A percentile compares a stretch with the other conserved stretches of the same genome.
phyloP scores from a whole-genome alignment of 2,797 vertebrate species.

The Buceros bicornis region DNA sequence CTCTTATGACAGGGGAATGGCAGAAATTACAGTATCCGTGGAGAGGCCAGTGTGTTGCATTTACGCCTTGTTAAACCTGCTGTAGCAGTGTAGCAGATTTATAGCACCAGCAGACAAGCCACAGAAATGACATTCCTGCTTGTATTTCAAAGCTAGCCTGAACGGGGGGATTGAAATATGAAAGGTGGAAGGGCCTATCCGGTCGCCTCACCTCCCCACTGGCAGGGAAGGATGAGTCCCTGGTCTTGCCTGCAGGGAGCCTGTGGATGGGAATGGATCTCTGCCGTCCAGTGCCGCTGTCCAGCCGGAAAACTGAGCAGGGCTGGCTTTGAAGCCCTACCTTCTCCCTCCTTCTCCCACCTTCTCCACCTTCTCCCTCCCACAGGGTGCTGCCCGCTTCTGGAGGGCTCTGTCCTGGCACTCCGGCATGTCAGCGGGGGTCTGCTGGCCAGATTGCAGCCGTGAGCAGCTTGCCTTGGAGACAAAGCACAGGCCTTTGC shows the following conservation, averaged over 20 bases:
- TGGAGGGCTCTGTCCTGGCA: not conserved
- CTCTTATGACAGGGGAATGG: slow-evolving; percentile 22
- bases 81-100: not conserved
- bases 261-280: not conserved
- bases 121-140: not conserved
- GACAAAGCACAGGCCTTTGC: slow-evolving; percentile 37
- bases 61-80: slow-evolving; percentile 34
- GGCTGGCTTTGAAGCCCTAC: not conserved
- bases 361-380: not conserved
- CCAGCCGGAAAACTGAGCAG: not conserved
- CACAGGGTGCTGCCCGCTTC: not conserved
- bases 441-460: slow-evolving; percentile 8
- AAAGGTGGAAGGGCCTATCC: not conserved
- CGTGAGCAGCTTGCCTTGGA: slow-evolving; percentile 13
- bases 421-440: not conserved
- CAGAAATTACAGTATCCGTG: slow-evolving; percentile 22
- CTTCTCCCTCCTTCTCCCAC: not conserved
- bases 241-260: not conserved
- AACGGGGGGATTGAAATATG: not conserved
- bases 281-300: not conserved
- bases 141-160: slow-evolving; percentile 34
- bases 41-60: not conserved
- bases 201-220: not conserved
- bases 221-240: not conserved
- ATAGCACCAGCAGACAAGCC: not conserved